Base-by-base conservation (phyloP, 2,888 invertebrate genomes). In the Blastobasis adustella region DNA sequence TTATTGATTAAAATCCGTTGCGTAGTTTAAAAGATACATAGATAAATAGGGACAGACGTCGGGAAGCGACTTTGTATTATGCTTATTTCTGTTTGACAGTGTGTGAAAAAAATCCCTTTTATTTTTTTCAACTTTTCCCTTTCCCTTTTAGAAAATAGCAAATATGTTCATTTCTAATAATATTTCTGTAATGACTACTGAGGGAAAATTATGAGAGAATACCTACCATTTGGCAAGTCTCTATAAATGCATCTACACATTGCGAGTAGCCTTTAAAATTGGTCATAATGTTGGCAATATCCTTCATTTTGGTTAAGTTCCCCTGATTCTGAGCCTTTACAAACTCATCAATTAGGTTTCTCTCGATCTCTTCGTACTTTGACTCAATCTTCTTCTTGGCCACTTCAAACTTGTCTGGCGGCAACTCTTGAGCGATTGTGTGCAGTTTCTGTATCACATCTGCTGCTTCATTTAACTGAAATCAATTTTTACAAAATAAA, bases 221-320 rank as follows among this genome's bases (percentile, higher is more conserved):
- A 9, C 71, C 79, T 87, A 95, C 95, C 92, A 95, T 93, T 89
- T 98, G 98, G 77, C 98, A 96, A 63, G 98, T 96, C 73, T 98
- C 98, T 67, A 99, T 98, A 73, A 96, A 99, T 0, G 97, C 97
- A 88, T 99, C 96, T 49, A 99, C 93, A 81, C 98, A 99, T 62
- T 97, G 96, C 0, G 96, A 95, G 79, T 98, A 99, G 1, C 98
- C 96, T 87, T 98, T 98, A 72, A 99, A 99, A 70, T 98, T 96
- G 0, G 96, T 95, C 66, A 99, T 89, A 47, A 98, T 95, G 50
- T 91, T 92, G 0, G 99, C 98, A 58, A 98, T 93, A 66, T 96
- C 95, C 69, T 96, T 97, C 98, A 99, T 99, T 66, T 95, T 92
- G 41, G 91, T 89, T 60, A 94, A 92, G 73, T 98, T 96, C 60